Evolutionary conservation across 2,888 invertebrate genomes (phyloP), one percentile per base, ranked within the genome.

Genomic region (Ecdyonurus torrentis): DNA sequence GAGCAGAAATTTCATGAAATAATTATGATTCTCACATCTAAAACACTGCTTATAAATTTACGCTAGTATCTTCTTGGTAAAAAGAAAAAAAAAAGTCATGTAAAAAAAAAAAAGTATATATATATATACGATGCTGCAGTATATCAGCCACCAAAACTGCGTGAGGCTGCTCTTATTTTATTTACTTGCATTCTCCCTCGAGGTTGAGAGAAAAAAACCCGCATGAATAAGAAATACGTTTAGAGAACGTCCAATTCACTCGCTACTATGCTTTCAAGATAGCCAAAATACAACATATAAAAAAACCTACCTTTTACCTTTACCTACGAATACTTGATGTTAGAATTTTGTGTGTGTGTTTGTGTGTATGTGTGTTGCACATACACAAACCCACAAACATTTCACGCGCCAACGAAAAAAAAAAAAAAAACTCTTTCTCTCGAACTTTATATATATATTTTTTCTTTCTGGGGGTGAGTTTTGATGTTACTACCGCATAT

Each of bases 201-300:
- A 55, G 55, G 15, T 55, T 55, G 22, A n/a, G n/a, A n/a, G n/a
- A n/a, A n/a, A n/a, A n/a, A n/a, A 55, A 55, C 5, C 55, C 55
- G 55, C 55, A 55, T 55, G 55, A 55, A 55, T 55, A 55, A 55
- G 55, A 55, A 55, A 55, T 55, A 55, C 55, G 7, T n/a, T 55
- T 5, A n/a, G n/a, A 5, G 55, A n/a, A 55, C n/a, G 55, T 55
- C 55, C 55, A 55, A 55, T 55, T 55, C 37, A 37, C 37, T 37
- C 37, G 5, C 7, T 37, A 37, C 7, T 37, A 15, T 37, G 37
- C 37, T 37, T 37, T 15, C 37, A 10, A 37, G 7, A 5, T 37
- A 15, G 37, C 37, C 15, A 37, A 5, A 10, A 37, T 37, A 37
- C 15, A 37, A 15, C 15, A 37, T 37, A 37, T 15, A 10, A 37